Percentiles rank a stretch among this genome's conserved stretches.
Conservation (phyloP, 2,888 invertebrate species). For the Pseudolycoriella hygida region DNA sequence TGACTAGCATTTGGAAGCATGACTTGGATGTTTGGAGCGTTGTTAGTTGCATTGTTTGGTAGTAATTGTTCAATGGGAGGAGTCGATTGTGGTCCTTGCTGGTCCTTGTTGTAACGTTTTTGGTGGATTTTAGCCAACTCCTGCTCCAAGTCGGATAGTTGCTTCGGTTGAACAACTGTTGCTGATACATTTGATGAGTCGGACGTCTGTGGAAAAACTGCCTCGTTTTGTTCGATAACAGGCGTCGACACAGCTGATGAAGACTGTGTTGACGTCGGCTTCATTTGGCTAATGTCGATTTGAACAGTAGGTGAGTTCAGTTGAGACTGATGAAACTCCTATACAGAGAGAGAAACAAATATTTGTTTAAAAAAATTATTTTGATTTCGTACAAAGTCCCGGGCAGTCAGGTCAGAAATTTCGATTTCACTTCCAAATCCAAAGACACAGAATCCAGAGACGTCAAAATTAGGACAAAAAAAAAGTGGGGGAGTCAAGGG, state of each 20-base stretch:
- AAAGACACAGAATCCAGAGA: no score
- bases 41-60: not conserved
- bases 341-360: no score
- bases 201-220: constrained; percentile 11
- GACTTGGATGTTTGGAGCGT: constrained; percentile 5
- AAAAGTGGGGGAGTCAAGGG: no score
- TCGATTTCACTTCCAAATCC: no score
- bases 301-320: not conserved
- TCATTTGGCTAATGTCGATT: not conserved
- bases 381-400: no score
- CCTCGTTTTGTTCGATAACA: constrained; percentile 7
- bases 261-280: no score
- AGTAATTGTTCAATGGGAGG: not conserved
- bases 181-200: constrained; percentile 14
- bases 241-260: constrained; percentile 5
- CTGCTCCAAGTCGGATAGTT: constrained; percentile 7
- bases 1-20: not conserved
- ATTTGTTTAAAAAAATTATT: no score
- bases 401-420: no score
- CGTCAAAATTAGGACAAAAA: no score
- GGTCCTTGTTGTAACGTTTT: constrained; percentile 3
- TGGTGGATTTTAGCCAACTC: constrained; percentile 33
- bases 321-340: not conserved
- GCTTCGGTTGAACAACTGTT: constrained; percentile 6
- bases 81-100: not conserved